These are phyloP conservation scores for Drosophila ficusphila DNA, from an alignment of 1,140 invertebrate species.

Conservation along the genomic window DNA sequence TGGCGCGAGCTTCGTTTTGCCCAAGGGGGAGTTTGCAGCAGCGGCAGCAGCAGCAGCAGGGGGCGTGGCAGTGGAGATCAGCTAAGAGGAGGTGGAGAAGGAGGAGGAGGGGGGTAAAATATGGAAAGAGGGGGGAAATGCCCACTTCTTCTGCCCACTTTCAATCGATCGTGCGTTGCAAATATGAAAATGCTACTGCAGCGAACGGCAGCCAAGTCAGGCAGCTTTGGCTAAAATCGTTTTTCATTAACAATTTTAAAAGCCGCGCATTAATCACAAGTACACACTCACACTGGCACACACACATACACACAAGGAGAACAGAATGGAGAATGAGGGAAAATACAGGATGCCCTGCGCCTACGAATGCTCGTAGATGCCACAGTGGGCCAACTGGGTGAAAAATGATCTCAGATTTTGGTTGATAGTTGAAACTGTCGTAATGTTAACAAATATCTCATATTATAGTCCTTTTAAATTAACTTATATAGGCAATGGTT, in stretches of 20 bases:
- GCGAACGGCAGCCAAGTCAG: conserved; percentile 40
- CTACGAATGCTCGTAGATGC: conserved; percentile 3
- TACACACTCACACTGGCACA: conserved; percentile 24
- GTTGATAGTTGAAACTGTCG: no score
- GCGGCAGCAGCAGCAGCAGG: conserved; percentile 27
- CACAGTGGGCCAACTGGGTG: background rate
- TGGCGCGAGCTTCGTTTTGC: conserved; percentile 58
- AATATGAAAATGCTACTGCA: conserved; percentile 82
- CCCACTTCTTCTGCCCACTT: conserved; percentile 64
- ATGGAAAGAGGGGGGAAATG: background rate
- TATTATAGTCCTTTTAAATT: no score
- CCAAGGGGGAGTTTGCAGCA: conserved; percentile 43
- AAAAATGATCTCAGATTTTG: background rate
- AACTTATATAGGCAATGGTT: no score
- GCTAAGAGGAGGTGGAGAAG: conserved; percentile 4
- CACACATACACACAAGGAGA: conserved; percentile 3
- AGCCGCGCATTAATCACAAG: conserved; percentile 79
- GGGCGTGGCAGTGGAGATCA: conserved; percentile 27
- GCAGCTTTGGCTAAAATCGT: conserved; percentile 69
- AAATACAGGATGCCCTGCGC: conserved; percentile 29
- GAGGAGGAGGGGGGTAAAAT: background rate
- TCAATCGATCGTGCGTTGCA: conserved; percentile 82
- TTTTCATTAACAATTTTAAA: conserved; percentile 84
- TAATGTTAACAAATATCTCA: no score
- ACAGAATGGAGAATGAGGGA: background rate